Evolutionary conservation across 92 coral and sea anemone genomes (phyloP).

Genomic region (Meandrina meandrites): DNA sequence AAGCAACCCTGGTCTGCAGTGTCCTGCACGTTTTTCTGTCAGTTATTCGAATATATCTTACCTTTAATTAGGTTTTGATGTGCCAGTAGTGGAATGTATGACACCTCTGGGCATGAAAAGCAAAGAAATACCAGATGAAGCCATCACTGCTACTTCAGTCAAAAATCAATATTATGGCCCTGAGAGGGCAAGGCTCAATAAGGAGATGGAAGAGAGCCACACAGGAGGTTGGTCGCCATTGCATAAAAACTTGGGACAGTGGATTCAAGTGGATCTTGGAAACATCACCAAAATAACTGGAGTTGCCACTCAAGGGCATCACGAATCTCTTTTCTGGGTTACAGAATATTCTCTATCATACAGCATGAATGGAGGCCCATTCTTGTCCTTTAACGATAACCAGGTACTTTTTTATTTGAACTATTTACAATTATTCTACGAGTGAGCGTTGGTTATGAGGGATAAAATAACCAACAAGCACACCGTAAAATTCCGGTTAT

Average conservation of each 20-base stretch:
- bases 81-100: not conserved
- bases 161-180: not conserved
- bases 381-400: not conserved
- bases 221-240: not conserved
- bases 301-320: not conserved
- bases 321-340: not conserved
- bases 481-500: too few species aligned
- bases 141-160: not conserved
- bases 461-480: too few species aligned
- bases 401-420: not conserved
- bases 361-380: not conserved
- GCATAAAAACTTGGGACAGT: not conserved
- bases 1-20: too few species aligned
- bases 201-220: not conserved
- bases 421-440: too few species aligned
- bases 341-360: not conserved
- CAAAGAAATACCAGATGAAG: not conserved
- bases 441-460: too few species aligned
- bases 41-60: too few species aligned
- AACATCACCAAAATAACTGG: conserved; percentile 1
- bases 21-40: too few species aligned
- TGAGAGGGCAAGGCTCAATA: not conserved
- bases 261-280: not conserved
- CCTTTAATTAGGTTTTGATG: not conserved
- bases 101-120: not conserved